Evolutionary conservation across 2,797 vertebrate species (phyloP).

Genomic region (Gobionotothen gibberifrons): DNA sequence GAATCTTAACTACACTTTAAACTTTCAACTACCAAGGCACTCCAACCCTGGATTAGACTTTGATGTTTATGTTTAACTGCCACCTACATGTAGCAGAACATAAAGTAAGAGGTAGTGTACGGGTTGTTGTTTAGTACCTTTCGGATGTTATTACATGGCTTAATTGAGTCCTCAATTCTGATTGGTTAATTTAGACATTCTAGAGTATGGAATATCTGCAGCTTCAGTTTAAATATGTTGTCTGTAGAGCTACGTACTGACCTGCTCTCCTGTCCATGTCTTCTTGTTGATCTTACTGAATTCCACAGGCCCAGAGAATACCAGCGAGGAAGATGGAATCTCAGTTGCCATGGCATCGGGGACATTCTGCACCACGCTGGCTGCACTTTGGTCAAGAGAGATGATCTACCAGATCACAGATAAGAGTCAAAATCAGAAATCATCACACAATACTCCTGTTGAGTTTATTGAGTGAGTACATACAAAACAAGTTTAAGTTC

Average conservation of each 20-base stretch:
- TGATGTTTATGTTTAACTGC: neutral
- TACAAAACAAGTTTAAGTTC: neutral
- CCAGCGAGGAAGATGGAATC: constrained; percentile 64
- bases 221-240: neutral
- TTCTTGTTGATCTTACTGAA: constrained; percentile 65
- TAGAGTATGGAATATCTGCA: neutral
- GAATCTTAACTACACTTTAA: no score
- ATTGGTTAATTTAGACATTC: no score
- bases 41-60: neutral
- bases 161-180: no score
- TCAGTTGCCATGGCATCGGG: constrained; percentile 67
- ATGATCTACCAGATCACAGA: constrained; percentile 64
- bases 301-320: constrained; percentile 41
- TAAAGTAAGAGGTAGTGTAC: neutral
- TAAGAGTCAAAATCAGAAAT: constrained; percentile 5
- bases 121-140: neutral
- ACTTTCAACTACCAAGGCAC: neutral
- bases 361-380: constrained; percentile 63
- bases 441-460: neutral
- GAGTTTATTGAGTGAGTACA: neutral
- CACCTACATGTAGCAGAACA: no score
- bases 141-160: neutral
- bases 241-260: constrained; percentile 34
- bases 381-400: constrained; percentile 52
- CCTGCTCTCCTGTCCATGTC: constrained; percentile 73